Evolutionary conservation across 2,888 invertebrate genomes (phyloP).

Genomic region (Helleia helle): DNA sequence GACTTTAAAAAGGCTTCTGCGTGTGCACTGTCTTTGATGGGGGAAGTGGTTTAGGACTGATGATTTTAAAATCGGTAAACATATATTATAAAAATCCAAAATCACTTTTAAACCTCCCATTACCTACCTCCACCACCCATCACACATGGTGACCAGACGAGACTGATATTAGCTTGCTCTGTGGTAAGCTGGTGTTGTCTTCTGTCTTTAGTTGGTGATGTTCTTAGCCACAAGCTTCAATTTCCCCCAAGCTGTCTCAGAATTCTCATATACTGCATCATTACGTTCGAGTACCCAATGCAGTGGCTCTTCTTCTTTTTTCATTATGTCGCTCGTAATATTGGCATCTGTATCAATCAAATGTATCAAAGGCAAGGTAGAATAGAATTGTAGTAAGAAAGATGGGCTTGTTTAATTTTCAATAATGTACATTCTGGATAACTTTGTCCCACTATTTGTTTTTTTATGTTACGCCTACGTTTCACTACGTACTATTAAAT

Average conservation of each 20-base stretch:
- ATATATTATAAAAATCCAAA: not conserved
- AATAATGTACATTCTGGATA: too few relatives aligned
- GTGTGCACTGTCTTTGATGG: not conserved
- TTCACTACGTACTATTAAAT: too few relatives aligned
- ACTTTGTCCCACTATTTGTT: too few relatives aligned
- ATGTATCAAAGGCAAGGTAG: too few relatives aligned
- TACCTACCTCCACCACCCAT: slow-evolving; percentile 16
- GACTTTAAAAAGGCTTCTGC: too few relatives aligned
- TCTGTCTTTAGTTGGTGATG: slow-evolving; percentile 9
- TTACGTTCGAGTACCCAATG: slow-evolving; percentile 3
- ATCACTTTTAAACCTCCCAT: not conserved
- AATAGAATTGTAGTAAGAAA: too few relatives aligned
- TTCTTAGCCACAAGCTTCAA: too few relatives aligned
- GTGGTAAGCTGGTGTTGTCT: slow-evolving; percentile 2
- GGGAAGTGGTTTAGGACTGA: not conserved
- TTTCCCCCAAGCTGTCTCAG: slow-evolving; percentile 9
- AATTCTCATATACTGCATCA: slow-evolving; percentile 14
- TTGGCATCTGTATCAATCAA: slow-evolving; percentile 17
- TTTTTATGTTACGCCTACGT: too few relatives aligned
- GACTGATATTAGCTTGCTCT: slow-evolving; percentile 7
- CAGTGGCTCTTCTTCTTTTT: slow-evolving; percentile 4
- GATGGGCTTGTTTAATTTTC: too few relatives aligned
- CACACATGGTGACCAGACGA: slow-evolving; percentile 12
- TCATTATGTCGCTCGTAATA: slow-evolving; percentile 15
- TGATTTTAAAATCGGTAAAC: too few relatives aligned